Conservation (phyloP, 2,797 vertebrate genomes). For the Trachops cirrhosus region DNA sequence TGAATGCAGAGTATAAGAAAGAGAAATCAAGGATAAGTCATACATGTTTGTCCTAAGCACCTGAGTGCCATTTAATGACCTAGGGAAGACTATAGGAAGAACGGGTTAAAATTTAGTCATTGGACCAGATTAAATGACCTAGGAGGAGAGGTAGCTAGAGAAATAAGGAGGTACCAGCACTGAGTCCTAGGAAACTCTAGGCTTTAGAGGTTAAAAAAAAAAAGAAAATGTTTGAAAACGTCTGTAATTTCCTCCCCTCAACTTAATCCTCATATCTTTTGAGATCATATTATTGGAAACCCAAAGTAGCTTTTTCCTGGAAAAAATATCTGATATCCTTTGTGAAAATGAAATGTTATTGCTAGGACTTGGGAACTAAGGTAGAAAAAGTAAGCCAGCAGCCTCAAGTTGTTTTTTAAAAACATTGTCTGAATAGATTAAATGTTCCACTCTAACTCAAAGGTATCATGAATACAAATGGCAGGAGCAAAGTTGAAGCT, state of each 20-base stretch:
- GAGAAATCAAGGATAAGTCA: background rate
- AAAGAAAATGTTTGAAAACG: background rate
- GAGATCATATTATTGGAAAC: conserved; percentile 19
- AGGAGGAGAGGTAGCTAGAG: background rate
- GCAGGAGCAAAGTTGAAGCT: background rate
- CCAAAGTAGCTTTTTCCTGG: background rate
- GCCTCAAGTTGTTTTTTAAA: background rate
- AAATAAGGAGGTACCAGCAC: background rate
- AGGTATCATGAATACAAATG: background rate
- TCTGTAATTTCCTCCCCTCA: background rate
- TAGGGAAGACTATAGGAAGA: background rate
- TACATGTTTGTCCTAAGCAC: background rate
- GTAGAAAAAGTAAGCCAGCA: conserved; percentile 9
- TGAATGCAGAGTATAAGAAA: background rate
- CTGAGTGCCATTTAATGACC: background rate
- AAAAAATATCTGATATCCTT: background rate
- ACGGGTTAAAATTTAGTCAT: background rate
- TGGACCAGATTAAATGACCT: background rate
- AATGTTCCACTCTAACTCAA: background rate
- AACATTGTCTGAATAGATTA: background rate
- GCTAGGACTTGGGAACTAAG: background rate
- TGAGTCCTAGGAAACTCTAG: background rate
- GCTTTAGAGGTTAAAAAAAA: background rate
- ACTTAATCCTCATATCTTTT: background rate
- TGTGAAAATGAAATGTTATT: conserved; percentile 11